Evolutionary conservation across 2,888 invertebrate species (phyloP), one percentile per base, ranked within the genome.

Genomic region (Orthosia cruda): DNA sequence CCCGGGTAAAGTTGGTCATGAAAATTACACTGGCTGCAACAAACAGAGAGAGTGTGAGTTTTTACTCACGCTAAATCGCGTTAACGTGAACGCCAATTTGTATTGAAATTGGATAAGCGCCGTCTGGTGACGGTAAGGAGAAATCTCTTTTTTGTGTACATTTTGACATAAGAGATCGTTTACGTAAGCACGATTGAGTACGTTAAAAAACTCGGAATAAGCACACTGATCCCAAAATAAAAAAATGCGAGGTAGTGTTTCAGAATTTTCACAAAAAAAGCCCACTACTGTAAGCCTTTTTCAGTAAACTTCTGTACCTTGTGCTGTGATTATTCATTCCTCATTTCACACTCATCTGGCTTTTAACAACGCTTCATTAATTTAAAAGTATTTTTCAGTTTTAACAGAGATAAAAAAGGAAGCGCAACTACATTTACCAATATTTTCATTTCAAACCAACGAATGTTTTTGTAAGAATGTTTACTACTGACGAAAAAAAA

Each of bases 371-470:
- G 57, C 47, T 64, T 76, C 26, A 59, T 80, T 63, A 61, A 61
- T 71, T 20, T 57, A 20, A 69, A 71, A 73, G 57, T 68, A n/a
- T 67, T 50, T 80, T 57, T 70, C 59, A 66, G 45, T 72, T 65
- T 40, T 52, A 58, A 55, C 58, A 45, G 26, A 65, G 18, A 49
- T 57, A 52, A 72, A 13, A 72, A 77, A 62, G 63, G 61, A 77
- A 77, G 7, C 47, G 52, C 63, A 67, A 59, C 55, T 57, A 49
- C 26, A 55, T 1, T 13, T 9, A 13, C 23, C 11, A 15, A 64
- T 52, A 64, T 55, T 26, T 72, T 71, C n/a, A 68, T 69, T 81
- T 63, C 1, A 73, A 69, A 74, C 61, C 13, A 13, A 65, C 50
- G 65, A 57, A 63, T 67, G 16, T 55, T 85, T 26, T 58, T 58